Conservation (phyloP, 2,888 invertebrate species). For the Euzophera pinguis region DNA sequence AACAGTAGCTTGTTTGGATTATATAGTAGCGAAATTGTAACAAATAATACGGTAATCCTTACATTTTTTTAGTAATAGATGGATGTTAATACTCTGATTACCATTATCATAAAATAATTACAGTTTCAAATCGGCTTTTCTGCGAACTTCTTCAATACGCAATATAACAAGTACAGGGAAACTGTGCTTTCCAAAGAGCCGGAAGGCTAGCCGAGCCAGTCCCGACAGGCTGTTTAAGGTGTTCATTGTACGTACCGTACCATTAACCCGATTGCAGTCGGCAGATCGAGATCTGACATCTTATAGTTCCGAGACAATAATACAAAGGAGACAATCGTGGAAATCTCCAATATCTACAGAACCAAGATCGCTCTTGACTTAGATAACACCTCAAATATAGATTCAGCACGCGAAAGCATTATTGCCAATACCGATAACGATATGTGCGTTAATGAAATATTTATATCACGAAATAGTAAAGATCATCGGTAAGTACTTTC, state of each 20-base stretch:
- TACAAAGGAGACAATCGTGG: background rate
- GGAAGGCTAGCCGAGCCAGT: conserved; percentile 27
- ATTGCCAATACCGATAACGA: background rate
- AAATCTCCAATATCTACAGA: background rate
- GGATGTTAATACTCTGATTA: too few relatives aligned
- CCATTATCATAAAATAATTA: too few relatives aligned
- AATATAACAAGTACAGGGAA: conserved; percentile 19
- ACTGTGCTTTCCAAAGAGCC: conserved; percentile 44
- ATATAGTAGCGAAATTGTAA: too few relatives aligned
- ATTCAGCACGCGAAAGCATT: background rate
- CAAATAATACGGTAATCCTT: too few relatives aligned
- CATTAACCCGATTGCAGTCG: conserved; percentile 50
- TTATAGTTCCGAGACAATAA: background rate
- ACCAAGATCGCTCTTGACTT: conserved; percentile 3
- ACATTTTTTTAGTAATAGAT: too few relatives aligned
- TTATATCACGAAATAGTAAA: background rate
- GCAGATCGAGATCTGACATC: conserved; percentile 5
- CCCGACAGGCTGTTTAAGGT: conserved; percentile 36
- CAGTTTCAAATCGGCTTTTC: too few relatives aligned
- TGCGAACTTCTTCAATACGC: conserved; percentile 4
- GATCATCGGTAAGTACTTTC: too few relatives aligned
- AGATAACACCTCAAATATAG: background rate
- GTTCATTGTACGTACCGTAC: conserved; percentile 37
- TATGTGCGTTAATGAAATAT: background rate
- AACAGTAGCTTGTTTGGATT: too few relatives aligned